phyloP scores from a whole-genome alignment of 2,888 invertebrate species.

The Escarpia spicata region DNA sequence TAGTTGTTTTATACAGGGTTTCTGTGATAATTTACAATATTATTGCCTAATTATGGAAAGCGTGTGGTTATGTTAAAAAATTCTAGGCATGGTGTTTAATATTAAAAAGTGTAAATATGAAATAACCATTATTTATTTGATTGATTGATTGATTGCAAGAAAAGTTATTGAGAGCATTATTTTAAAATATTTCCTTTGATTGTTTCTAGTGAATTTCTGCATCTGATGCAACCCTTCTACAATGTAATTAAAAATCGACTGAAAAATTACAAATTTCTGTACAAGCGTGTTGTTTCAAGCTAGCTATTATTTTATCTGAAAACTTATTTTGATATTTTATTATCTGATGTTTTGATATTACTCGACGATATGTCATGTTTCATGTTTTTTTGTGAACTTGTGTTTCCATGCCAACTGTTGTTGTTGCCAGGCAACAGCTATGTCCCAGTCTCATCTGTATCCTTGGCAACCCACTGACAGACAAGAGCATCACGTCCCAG shows the following conservation, averaged over 20 bases:
- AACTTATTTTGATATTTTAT: no score
- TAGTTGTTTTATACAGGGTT: not conserved
- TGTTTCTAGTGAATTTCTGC: not conserved
- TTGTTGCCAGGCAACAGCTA: conserved; percentile 80
- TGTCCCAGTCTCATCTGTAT: conserved; percentile 89
- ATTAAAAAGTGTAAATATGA: not conserved
- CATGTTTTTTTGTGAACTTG: not conserved
- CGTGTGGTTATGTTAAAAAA: not conserved
- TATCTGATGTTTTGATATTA: no score
- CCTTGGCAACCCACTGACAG: conserved; percentile 86
- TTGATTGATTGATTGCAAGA: conserved; percentile 1
- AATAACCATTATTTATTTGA: not conserved
- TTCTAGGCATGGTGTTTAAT: not conserved
- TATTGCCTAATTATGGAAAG: not conserved
- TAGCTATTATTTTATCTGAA: no score
- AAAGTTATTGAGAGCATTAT: not conserved
- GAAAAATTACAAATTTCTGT: not conserved
- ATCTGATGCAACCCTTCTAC: not conserved
- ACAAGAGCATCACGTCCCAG: conserved; percentile 73
- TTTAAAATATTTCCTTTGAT: not conserved
- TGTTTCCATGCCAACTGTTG: not conserved
- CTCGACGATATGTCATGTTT: no score
- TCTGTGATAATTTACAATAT: not conserved
- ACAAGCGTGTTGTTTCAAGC: not conserved
- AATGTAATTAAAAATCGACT: not conserved